Base-by-base conservation (phyloP, 2,888 invertebrate species). In the Pseudococcus viburni region DNA sequence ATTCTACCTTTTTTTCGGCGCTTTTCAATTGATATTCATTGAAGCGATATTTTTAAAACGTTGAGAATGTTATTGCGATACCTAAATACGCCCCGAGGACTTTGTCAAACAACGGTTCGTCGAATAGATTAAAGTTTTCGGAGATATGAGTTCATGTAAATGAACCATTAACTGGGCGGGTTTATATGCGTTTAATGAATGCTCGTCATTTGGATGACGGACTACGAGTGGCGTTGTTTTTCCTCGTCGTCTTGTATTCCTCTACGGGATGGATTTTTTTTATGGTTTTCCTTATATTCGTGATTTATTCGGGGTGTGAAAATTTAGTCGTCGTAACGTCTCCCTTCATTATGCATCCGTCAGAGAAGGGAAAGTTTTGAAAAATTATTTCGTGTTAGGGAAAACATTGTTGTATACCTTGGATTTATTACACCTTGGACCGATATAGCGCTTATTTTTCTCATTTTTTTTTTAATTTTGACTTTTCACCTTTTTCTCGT, bases 41-140 rank as follows among this genome's bases (percentile, higher is more conserved):
- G 64, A 64, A 64, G 64, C 64, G 64, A 64, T 64, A 22, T 64
- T 64, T 64, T 22, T 22, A 64, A 64, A 64, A 22, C 64, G 19
- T 22, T 12, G 22, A 22, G 22, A 64, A 51, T 17, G 51, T 51
- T 22, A 22, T 64, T 22, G 64, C 19, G 64, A 64, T 64, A 64
- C 9, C 64, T 64, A 64, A 64, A 64, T 64, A 64, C 64, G 22
- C 64, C 64, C 64, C 39, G 77, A 77, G 39, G 77, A 77, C 26
- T 33, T 39, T 77, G 26, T 26, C 33, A 26, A 77, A 33, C 77
- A 33, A 77, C 77, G 33, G 33, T 39, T 77, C 77, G 77, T 26
- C 77, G 39, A 77, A 77, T 77, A 39, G 26, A 77, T 77, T 77
- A 77, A 77, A 77, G 26, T 39, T 77, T 77, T 77, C 39, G 26